Evolutionary conservation across 1,140 invertebrate species (phyloP), one percentile per base, ranked within the genome.

Genomic region (Apocrypta bakeri): DNA sequence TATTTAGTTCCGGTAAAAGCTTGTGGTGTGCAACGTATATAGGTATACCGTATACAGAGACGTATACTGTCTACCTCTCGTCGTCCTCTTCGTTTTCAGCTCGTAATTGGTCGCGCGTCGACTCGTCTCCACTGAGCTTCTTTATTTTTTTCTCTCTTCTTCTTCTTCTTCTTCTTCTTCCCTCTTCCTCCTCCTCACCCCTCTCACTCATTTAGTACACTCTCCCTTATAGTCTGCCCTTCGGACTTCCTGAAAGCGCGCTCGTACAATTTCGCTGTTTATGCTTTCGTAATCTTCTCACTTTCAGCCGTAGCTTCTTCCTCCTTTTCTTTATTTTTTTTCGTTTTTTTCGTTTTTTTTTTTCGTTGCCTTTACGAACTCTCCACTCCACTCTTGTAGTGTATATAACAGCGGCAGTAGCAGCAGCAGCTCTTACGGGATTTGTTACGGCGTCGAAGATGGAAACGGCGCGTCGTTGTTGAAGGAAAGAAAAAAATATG

Each of bases 251-350:
- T 82, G n/a, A 73, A 78, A 29, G 48, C 66, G 48, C 66, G 74
- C 68, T 56, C 69, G 0, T 61, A 48, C 81, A 64, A 81, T 81
- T 76, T 75, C 72, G 40, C 71, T 75, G 24, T 68, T 81, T 81
- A 81, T 75, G 79, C 63, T 76, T 82, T 69, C 63, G 73, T 76
- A 82, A 82, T 82, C 73, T 82, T 82, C 80, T 48, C 80, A 69
- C 80, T 82, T 82, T 76, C 37, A 71, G 69, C 66, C 40, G 63
- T 64, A 17, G 80, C 80, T 76, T 84, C 42, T 69, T 69, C 66
- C 24, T 17, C 27, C 37, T 72, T 61, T 63, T 77, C 56, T 8
- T 21, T 25, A 17, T 56, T 31, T 24, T 0, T 21, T 27, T 3
- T 64, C 8, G 21, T 82, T 24, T 37, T 21, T 42, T 1, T 42